Percentiles rank a stretch among this genome's conserved stretches.
phyloP scores from a whole-genome alignment of 2,113 vertebrate genomes.

The Gasterosteus nipponicus region DNA sequence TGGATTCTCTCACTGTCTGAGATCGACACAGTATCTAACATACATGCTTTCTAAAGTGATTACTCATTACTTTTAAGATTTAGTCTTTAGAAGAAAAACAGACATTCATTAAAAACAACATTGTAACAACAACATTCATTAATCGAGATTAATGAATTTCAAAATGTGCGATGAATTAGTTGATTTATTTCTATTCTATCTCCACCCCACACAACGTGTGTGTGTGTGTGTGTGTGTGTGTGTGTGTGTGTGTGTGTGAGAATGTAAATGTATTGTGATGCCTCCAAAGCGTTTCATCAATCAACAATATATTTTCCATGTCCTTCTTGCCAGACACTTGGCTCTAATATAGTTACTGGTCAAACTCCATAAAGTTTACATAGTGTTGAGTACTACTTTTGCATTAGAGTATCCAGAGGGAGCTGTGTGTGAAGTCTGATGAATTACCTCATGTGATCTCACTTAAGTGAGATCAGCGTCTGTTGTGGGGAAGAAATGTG shows the following conservation, averaged over 20 bases:
- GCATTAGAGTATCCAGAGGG: background rate
- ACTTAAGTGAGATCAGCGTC: background rate
- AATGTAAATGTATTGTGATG: background rate
- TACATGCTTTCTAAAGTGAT: no score
- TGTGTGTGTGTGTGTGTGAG: no score
- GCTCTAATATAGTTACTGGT: background rate
- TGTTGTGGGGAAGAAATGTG: background rate
- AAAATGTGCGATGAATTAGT: no score
- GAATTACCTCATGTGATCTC: background rate
- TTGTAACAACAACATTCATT: no score
- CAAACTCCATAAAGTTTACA: background rate
- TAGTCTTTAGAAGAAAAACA: no score
- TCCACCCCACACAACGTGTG: no score
- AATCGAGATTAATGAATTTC: no score
- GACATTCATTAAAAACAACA: no score
- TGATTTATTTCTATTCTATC: no score
- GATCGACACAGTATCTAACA: background rate
- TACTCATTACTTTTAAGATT: no score
- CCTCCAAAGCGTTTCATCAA: background rate
- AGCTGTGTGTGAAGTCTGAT: background rate
- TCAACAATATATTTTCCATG: background rate
- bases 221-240: no score
- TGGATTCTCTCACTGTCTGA: background rate
- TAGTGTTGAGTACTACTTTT: background rate
- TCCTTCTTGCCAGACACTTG: background rate